These are phyloP conservation scores for Elaphurus davidianus DNA, from an alignment of 2,113 vertebrate species.

Conservation along the genomic window DNA sequence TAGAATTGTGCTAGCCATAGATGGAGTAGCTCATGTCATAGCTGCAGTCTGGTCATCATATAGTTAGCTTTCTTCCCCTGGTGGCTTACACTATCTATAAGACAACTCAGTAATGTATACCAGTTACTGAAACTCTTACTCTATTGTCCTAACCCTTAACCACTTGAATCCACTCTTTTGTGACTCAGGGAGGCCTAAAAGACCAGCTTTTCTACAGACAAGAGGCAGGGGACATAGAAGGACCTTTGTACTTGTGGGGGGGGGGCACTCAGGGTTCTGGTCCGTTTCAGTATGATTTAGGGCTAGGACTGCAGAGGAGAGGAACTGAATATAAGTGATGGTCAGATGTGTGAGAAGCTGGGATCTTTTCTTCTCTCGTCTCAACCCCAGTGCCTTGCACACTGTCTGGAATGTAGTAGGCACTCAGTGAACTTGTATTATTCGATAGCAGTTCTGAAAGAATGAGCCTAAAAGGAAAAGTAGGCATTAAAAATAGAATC, in stretches of 20 bases:
- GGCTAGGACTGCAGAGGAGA: background rate
- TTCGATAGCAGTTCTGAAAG: background rate
- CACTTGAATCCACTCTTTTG: background rate
- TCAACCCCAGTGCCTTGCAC: background rate
- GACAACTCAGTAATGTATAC: background rate
- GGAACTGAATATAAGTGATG: background rate
- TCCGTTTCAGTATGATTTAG: background rate
- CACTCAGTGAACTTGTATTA: background rate
- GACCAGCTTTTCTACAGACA: background rate
- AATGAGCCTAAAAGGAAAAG: background rate
- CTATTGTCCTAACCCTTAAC: background rate
- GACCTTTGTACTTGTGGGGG: background rate
- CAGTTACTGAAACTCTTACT: background rate
- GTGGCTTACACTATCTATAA: background rate
- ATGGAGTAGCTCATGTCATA: background rate
- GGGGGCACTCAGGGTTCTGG: background rate
- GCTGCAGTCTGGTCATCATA: background rate
- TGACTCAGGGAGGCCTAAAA: background rate
- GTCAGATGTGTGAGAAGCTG: background rate
- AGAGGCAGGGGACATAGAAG: background rate
- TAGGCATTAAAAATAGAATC: background rate
- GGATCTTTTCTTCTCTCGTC: background rate
- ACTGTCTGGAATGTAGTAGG: background rate
- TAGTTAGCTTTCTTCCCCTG: background rate
- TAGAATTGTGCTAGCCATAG: background rate